These are phyloP conservation scores for Semnornis frantzii DNA, from an alignment of 2,113 vertebrate species.

Conservation along the genomic window DNA sequence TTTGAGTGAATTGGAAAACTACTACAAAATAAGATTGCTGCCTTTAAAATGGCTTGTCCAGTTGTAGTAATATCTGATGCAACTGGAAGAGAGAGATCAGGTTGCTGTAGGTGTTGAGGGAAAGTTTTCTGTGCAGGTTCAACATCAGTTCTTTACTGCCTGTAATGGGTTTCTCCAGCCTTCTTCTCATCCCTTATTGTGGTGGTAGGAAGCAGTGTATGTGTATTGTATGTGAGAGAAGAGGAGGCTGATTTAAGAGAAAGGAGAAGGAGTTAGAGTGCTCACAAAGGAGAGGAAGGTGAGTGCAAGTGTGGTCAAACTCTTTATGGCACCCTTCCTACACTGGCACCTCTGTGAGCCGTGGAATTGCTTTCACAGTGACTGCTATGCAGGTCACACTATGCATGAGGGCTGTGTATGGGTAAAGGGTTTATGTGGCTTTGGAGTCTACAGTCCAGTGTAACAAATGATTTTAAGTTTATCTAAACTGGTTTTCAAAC, in stretches of 20 bases:
- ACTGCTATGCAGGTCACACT: fast-evolving
- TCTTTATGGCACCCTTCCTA: not conserved
- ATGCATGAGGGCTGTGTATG: not conserved
- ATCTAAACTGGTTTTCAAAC: not conserved
- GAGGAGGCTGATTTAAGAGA: not conserved
- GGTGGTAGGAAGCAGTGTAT: not conserved
- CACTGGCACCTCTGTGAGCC: fast-evolving
- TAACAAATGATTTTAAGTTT: not conserved
- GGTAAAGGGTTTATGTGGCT: not conserved
- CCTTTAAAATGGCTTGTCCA: not conserved
- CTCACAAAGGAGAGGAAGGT: not conserved
- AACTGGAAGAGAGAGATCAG: not conserved
- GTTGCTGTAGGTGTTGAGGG: not conserved
- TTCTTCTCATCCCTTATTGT: not conserved
- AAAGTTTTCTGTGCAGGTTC: not conserved
- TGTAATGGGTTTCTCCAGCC: not conserved
- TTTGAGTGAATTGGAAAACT: not conserved
- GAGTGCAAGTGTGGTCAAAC: not conserved
- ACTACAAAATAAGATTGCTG: not conserved
- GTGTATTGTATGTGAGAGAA: not conserved
- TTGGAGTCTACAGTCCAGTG: not conserved
- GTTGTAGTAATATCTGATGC: not conserved
- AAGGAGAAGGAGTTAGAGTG: not conserved
- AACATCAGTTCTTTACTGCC: not conserved
- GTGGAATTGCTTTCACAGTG: not conserved